Percentiles rank a stretch among this genome's conserved stretches.
These are phyloP conservation scores for Lepidonotus clava DNA, from an alignment of 2,888 invertebrate species.

Conservation along the genomic window DNA sequence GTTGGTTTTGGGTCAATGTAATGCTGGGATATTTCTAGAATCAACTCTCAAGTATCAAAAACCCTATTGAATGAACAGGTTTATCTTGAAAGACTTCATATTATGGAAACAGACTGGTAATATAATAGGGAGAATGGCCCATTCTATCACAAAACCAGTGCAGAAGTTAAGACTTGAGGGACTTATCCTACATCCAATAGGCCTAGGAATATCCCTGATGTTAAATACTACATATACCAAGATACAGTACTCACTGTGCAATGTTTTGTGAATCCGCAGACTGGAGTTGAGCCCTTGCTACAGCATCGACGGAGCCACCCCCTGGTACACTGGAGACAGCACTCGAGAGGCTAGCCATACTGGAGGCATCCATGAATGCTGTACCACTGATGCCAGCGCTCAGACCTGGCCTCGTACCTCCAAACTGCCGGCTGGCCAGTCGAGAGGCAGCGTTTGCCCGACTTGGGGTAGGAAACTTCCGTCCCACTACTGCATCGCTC, in stretches of 20 bases:
- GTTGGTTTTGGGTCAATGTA: no score
- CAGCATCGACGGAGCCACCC: constrained; percentile 47
- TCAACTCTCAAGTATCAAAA: no score
- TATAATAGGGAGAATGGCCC: no score
- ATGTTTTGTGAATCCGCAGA: not conserved
- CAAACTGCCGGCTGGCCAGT: constrained; percentile 62
- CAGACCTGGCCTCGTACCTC: constrained; percentile 64
- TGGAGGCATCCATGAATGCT: constrained; percentile 70
- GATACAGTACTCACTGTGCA: constrained; percentile 24
- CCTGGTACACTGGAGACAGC: constrained; percentile 57
- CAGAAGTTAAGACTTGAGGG: no score
- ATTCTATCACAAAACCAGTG: no score
- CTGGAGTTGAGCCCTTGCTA: constrained; percentile 30
- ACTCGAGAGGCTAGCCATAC: constrained; percentile 67
- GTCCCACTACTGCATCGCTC: constrained; percentile 59
- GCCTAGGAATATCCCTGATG: no score
- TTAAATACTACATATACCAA: no score
- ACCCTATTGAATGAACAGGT: no score
- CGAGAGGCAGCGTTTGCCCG: constrained; percentile 61
- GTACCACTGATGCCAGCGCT: constrained; percentile 77
- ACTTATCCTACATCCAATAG: no score
- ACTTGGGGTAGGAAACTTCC: constrained; percentile 58
- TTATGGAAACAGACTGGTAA: no score
- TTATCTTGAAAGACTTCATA: no score
- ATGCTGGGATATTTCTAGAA: no score